Evolutionary conservation across 2,888 invertebrate genomes (phyloP).

Genomic region (Trachelus tabidus): DNA sequence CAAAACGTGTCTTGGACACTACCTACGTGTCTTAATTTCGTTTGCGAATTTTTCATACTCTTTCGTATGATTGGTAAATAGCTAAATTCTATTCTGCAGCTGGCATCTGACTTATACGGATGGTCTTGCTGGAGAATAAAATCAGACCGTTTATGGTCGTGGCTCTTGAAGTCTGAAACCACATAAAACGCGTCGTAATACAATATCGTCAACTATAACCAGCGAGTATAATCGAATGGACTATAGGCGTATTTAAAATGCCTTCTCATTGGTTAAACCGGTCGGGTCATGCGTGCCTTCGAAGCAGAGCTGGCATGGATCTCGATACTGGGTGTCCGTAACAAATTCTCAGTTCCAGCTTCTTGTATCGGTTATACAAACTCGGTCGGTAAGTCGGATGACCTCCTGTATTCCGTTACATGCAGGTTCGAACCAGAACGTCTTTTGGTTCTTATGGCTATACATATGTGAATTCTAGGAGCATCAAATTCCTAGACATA

Average conservation of each 20-base stretch:
- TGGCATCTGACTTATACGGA: background rate
- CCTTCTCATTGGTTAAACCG: conserved; percentile 25
- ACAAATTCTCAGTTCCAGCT: background rate
- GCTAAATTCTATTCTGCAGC: background rate
- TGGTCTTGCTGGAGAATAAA: background rate
- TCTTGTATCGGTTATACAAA: background rate
- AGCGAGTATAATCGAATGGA: background rate
- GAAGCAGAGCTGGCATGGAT: conserved; percentile 1
- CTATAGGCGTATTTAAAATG: conserved; percentile 21
- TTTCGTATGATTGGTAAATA: background rate
- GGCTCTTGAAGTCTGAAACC: background rate
- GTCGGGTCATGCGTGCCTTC: conserved; percentile 11
- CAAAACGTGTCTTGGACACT: no score
- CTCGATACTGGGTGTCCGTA: background rate
- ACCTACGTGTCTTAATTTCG: background rate
- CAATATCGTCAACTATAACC: conserved; percentile 3
- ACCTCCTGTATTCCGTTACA: background rate
- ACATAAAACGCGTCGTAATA: conserved; percentile 3
- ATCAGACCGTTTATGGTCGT: background rate
- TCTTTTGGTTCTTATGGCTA: background rate
- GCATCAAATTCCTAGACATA: background rate
- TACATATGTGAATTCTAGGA: background rate
- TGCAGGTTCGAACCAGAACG: background rate
- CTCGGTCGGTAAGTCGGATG: background rate
- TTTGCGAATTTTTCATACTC: background rate